Percentiles rank a stretch among this genome's conserved stretches.
phyloP scores from a whole-genome alignment of 2,888 invertebrate species.

The Cancer borealis region DNA sequence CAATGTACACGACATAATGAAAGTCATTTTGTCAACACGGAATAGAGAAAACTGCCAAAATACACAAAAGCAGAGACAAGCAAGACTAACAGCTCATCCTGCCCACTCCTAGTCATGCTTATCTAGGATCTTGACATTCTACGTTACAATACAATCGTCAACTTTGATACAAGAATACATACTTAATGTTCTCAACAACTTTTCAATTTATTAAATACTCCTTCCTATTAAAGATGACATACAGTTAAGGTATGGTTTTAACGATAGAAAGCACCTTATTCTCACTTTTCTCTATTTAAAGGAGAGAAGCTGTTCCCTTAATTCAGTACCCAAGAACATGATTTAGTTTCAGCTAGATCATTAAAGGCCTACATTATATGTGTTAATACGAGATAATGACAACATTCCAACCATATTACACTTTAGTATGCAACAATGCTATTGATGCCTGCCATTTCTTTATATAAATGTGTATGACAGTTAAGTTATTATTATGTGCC shows the following conservation, averaged over 20 bases:
- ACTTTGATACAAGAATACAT: slow-evolving; percentile 18
- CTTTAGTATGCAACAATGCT: neutral
- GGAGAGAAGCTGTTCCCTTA: neutral
- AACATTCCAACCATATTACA: neutral
- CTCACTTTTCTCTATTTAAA: neutral
- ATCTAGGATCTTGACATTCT: slow-evolving; percentile 13
- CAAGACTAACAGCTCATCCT: slow-evolving; percentile 13
- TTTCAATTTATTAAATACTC: neutral
- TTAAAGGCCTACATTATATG: neutral
- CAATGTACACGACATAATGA: neutral
- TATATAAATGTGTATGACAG: neutral
- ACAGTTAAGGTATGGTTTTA: neutral
- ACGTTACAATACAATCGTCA: neutral
- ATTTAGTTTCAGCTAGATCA: neutral
- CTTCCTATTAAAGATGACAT: neutral
- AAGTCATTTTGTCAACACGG: neutral
- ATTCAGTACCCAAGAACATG: neutral
- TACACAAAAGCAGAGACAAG: slow-evolving; percentile 4
- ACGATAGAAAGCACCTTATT: neutral
- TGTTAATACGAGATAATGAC: neutral
- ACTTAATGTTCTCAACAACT: neutral
- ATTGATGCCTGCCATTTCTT: neutral
- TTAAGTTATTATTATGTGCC: neutral
- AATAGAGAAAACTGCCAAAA: neutral
- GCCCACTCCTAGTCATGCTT: slow-evolving; percentile 3